Evolutionary conservation across 2,888 invertebrate genomes (phyloP), one percentile per base, ranked within the genome.

Genomic region (Crossocerus cetratus): DNA sequence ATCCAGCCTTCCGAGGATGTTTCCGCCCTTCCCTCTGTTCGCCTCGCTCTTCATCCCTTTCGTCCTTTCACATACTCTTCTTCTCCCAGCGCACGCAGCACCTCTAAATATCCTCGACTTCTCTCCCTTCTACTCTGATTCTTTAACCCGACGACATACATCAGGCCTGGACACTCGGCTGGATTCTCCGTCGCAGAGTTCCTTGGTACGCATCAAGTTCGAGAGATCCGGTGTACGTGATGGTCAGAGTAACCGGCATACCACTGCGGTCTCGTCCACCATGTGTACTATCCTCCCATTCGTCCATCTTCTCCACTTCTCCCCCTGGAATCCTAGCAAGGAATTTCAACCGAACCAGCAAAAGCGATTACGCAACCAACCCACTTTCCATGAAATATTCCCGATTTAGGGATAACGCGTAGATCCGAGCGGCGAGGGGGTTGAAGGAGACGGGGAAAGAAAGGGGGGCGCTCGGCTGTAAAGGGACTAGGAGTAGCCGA

Each of bases 1-100:
- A 86, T 85, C 85, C 81, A 74, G 70, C 72, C 77, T 82, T 75
- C 83, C 77, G 72, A 70, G 77, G 74, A 84, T 81, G 76, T 74
- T 74, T 75, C 79, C 69, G 65, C 67, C 80, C 75, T 76, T 70
- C 77, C 79, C 76, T 72, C 75, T 78, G n/a, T 44, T 57, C 13
- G 16, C 16, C 53, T 18, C 16, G 42, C 65, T 44, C 58, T 69
- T 59, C 76, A 54, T 71, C 62, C 74, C 55, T 60, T 65, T 66
- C 71, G 59, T 62, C 69, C 54, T 45, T 75, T 69, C 71, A 43
- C 62, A 56, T 42, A 57, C 43, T 58, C 65, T 8, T 49, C n/a
- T n/a, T 14, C 20, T 53, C 22, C 23, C 21, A 14, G 57, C 78
- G 70, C 76, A 59, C 69, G 68, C 21, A 66, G 56, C 69, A 56